A percentile compares a stretch with the other conserved stretches of the same genome.
These are phyloP conservation scores for Beroe ovata DNA, from an alignment of 37 sponge, comb jelly and placozoan species.

Conservation along the genomic window DNA sequence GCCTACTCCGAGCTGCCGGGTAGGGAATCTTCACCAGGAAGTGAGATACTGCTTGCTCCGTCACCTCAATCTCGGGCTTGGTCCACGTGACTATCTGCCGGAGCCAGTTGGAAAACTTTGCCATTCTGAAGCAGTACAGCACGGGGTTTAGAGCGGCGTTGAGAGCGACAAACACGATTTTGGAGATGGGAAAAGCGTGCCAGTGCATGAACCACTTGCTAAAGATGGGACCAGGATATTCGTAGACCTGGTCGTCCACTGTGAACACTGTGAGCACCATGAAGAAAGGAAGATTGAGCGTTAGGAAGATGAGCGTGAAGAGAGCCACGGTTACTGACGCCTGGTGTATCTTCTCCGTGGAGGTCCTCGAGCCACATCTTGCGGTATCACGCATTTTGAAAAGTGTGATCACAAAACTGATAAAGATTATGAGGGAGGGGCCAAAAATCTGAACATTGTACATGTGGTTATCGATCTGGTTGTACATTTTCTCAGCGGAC, in stretches of 20 bases:
- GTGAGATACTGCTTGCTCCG: not conserved
- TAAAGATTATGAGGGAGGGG: not conserved
- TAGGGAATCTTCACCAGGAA: too few species aligned
- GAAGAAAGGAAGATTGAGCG: not conserved
- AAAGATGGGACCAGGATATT: not conserved
- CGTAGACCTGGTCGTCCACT: not conserved
- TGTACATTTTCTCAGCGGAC: not conserved
- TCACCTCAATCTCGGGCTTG: not conserved
- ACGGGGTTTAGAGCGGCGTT: conserved; percentile 14
- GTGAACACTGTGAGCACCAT: not conserved
- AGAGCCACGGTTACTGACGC: not conserved
- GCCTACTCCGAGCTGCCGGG: too few species aligned
- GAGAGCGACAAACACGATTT: not conserved
- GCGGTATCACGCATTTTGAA: not conserved
- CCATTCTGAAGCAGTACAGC: not conserved
- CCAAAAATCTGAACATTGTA: not conserved
- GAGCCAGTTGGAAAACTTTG: not conserved
- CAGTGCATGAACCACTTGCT: not conserved
- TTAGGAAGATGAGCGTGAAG: not conserved
- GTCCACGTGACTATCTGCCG: not conserved
- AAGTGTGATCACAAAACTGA: not conserved
- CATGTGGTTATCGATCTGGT: not conserved
- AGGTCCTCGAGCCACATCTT: not conserved
- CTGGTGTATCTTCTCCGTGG: not conserved
- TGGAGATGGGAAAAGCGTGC: not conserved